Evolutionary conservation across 2,888 invertebrate species (phyloP).

Genomic region (Corbicula japonica): DNA sequence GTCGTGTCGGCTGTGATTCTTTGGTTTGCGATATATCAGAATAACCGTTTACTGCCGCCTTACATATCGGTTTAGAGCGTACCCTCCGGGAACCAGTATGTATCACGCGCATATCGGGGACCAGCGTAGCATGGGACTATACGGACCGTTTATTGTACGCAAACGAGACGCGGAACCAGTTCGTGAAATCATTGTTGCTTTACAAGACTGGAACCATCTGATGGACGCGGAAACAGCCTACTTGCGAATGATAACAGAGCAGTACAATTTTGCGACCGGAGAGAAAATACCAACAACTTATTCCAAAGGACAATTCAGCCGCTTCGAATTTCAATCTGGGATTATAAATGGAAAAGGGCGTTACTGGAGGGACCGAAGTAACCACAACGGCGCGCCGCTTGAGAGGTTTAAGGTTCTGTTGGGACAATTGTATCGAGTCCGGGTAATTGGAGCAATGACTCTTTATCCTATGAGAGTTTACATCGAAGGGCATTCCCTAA

Average conservation of each 20-base stretch:
- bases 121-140: constrained; percentile 72
- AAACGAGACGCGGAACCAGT: background rate
- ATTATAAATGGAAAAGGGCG: constrained; percentile 74
- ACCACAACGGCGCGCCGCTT: constrained; percentile 65
- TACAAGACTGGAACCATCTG: constrained; percentile 75
- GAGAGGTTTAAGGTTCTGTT: constrained; percentile 49
- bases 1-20: too few species aligned
- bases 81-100: constrained; percentile 68
- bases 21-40: too few species aligned
- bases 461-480: constrained; percentile 40
- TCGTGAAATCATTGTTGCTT: constrained; percentile 50
- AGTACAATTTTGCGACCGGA: constrained; percentile 50
- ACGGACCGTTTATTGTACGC: constrained; percentile 70
- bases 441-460: constrained; percentile 35
- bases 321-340: constrained; percentile 29
- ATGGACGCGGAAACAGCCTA: constrained; percentile 63
- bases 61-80: constrained; percentile 70
- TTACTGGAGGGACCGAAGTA: constrained; percentile 43
- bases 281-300: constrained; percentile 18
- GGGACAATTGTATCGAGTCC: constrained; percentile 15
- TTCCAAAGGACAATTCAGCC: constrained; percentile 50
- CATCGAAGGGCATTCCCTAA: too few species aligned
- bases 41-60: too few species aligned
- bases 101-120: constrained; percentile 75
- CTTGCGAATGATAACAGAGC: constrained; percentile 56